Conservation (phyloP, 2,797 vertebrate genomes). For the Alfaro cultratus region DNA sequence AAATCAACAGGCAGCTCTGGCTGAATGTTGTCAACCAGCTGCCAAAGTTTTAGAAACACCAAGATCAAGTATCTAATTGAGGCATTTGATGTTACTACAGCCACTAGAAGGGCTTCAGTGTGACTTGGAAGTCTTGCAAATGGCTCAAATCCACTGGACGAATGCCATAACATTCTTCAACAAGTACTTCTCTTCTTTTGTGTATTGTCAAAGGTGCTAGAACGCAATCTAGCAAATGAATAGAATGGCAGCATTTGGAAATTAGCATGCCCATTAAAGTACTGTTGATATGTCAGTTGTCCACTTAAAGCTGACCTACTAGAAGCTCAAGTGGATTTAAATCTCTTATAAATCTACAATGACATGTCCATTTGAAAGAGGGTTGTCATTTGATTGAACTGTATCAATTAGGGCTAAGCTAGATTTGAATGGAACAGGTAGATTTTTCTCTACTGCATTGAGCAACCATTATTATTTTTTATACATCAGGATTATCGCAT, state of each 20-base stretch:
- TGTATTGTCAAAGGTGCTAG: conserved; percentile 51
- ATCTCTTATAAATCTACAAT: conserved; percentile 19
- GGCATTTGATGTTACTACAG: conserved; percentile 72
- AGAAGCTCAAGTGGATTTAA: conserved; percentile 23
- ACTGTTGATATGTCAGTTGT: conserved; percentile 39
- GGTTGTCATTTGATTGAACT: neutral
- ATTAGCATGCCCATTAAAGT: conserved; percentile 43
- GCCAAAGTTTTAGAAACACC: conserved; percentile 71
- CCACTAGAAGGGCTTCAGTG: conserved; percentile 70
- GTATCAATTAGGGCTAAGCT: neutral
- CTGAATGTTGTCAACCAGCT: conserved; percentile 65
- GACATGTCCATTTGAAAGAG: conserved; percentile 13
- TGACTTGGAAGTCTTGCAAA: conserved; percentile 65
- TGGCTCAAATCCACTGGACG: conserved; percentile 67
- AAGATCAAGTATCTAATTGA: conserved; percentile 75
- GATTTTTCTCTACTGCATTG: neutral
- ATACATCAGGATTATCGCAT: neutral
- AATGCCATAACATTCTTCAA: conserved; percentile 68
- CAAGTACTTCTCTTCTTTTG: conserved; percentile 64
- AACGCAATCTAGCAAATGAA: conserved; percentile 43
- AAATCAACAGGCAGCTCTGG: conserved; percentile 47
- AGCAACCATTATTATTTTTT: neutral
- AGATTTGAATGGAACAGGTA: neutral
- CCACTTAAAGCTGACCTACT: conserved; percentile 34
- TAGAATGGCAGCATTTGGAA: conserved; percentile 42